Evolutionary conservation across 2,888 invertebrate genomes (phyloP).

Genomic region (Platynereis dumerilii): DNA sequence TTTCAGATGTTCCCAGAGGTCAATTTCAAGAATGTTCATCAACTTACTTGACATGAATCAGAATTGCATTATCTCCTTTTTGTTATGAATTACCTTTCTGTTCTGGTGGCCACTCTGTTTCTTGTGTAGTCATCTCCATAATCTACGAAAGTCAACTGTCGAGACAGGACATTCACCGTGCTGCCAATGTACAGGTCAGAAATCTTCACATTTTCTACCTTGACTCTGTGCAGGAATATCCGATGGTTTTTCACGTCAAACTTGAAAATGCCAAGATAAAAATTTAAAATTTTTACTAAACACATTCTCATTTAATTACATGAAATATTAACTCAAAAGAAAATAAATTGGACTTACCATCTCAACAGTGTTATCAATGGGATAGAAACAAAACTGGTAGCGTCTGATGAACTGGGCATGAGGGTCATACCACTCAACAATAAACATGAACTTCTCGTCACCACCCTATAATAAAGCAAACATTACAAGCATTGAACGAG

Average conservation of each 20-base stretch:
- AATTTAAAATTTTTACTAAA: too few species aligned
- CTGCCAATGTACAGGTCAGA: constrained; percentile 63
- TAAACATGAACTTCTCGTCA: constrained; percentile 61
- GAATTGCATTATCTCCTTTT: too few species aligned
- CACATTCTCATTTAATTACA: too few species aligned
- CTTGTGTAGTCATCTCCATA: constrained; percentile 64
- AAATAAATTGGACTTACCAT: too few species aligned
- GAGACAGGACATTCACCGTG: constrained; percentile 62
- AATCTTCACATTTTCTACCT: constrained; percentile 55
- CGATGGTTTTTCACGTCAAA: constrained; percentile 64
- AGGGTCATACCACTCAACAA: constrained; percentile 86
- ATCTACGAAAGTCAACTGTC: constrained; percentile 63
- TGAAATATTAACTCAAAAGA: too few species aligned
- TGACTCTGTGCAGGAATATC: constrained; percentile 62
- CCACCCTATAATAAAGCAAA: constrained; percentile 25
- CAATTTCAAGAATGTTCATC: too few species aligned
- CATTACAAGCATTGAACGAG: too few species aligned
- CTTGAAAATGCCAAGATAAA: constrained; percentile 45
- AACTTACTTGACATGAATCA: too few species aligned
- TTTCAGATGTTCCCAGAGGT: too few species aligned
- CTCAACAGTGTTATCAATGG: constrained; percentile 80
- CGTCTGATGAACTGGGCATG: constrained; percentile 76
- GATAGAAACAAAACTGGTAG: constrained; percentile 80
- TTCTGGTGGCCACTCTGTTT: constrained; percentile 52
- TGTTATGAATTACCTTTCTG: constrained; percentile 62